A percentile compares a stretch with the other conserved stretches of the same genome.
phyloP scores from a whole-genome alignment of 2,888 invertebrate species.

The Plemyria rubiginata region DNA sequence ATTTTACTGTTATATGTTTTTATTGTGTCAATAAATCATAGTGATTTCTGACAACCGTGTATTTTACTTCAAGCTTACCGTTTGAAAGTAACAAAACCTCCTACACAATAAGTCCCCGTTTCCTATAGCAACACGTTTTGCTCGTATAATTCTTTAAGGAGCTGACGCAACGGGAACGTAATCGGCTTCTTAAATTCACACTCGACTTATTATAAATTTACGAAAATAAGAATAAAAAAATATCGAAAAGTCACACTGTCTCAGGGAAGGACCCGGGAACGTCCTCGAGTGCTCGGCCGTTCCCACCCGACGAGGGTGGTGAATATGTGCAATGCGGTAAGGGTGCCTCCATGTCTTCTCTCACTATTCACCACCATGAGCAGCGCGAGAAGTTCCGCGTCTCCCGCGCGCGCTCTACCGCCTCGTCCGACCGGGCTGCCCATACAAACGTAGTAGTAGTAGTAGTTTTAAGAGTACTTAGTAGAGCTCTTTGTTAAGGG shows the following conservation, averaged over 20 bases:
- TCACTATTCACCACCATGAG: too few species aligned
- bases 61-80: neutral
- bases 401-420: too few species aligned
- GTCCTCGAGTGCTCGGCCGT: too few species aligned
- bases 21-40: neutral
- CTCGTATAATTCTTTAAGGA: constrained; percentile 29
- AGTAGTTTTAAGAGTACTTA: too few species aligned
- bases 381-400: too few species aligned
- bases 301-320: too few species aligned
- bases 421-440: too few species aligned
- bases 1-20: neutral
- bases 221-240: neutral
- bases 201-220: constrained; percentile 20
- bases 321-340: too few species aligned
- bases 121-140: constrained; percentile 29
- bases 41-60: neutral
- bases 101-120: constrained; percentile 13
- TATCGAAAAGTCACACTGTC: neutral
- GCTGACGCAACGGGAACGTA: constrained; percentile 12
- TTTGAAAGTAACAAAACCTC: constrained; percentile 1
- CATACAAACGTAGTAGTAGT: too few species aligned
- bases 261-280: too few species aligned
- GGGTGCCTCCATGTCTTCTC: too few species aligned
- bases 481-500: too few species aligned
- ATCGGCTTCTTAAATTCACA: constrained; percentile 31